Conservation (phyloP, 2,888 invertebrate species). For the Caenorhabditis plicata region DNA sequence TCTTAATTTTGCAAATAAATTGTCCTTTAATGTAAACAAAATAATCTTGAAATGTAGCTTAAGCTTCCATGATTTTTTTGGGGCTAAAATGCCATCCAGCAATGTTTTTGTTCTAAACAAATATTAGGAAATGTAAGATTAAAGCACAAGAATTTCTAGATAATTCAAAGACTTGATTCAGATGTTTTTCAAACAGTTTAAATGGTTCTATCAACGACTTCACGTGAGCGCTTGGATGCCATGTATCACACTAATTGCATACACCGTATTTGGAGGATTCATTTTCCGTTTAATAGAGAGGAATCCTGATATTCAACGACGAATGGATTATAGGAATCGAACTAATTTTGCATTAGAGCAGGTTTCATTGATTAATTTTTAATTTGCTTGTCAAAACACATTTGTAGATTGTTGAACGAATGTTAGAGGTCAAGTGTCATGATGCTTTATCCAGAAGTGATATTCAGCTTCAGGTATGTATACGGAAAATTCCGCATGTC, state of each 20-base stretch:
- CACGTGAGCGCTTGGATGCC: slow-evolving; percentile 1
- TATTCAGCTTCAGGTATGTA: slow-evolving; percentile 23
- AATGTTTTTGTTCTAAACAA: too few species aligned
- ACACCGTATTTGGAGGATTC: slow-evolving; percentile 57
- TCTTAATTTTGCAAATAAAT: too few species aligned
- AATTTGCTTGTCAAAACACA: background rate
- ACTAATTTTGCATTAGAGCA: slow-evolving; percentile 54
- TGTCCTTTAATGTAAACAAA: too few species aligned
- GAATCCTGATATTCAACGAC: slow-evolving; percentile 22
- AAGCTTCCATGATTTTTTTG: too few species aligned
- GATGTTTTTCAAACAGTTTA: background rate
- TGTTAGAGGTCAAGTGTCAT: slow-evolving; percentile 53
- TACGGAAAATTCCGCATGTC: background rate
- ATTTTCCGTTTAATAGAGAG: slow-evolving; percentile 52
- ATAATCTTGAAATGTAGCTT: too few species aligned
- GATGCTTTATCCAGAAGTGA: slow-evolving; percentile 28
- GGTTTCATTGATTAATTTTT: slow-evolving; percentile 16
- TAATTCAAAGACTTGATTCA: too few species aligned
- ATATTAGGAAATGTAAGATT: too few species aligned
- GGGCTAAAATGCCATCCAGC: too few species aligned
- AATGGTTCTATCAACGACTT: slow-evolving; percentile 4
- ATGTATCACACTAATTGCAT: slow-evolving; percentile 18
- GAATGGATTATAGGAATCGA: slow-evolving; percentile 33
- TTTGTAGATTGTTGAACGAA: slow-evolving; percentile 50
- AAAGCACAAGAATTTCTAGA: too few species aligned